These are phyloP conservation scores for Operophtera brumata DNA, from an alignment of 2,888 invertebrate species.

Conservation along the genomic window DNA sequence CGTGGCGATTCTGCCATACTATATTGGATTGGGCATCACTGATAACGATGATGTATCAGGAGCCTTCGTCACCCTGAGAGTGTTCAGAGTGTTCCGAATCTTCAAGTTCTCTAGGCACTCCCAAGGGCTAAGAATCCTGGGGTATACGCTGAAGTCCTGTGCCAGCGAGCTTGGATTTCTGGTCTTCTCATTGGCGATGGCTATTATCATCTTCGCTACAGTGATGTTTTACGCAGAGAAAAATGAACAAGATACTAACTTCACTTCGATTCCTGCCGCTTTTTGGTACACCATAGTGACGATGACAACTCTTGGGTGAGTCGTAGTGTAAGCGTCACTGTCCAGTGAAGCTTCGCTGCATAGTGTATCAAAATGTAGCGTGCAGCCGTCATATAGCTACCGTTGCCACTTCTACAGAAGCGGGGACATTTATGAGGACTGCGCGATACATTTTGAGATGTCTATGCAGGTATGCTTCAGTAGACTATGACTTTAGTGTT, in stretches of 20 bases:
- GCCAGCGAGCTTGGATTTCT: constrained; percentile 99
- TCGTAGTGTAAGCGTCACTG: constrained; percentile 42
- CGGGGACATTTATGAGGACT: constrained; percentile 17
- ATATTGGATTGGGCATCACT: constrained; percentile 98
- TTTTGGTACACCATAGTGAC: constrained; percentile 99
- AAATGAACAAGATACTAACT: constrained; percentile 97
- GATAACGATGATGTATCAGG: constrained; percentile 99
- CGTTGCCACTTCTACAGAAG: constrained; percentile 10
- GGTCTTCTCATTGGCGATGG: constrained; percentile 99
- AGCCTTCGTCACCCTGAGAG: constrained; percentile 98
- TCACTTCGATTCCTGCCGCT: constrained; percentile 99
- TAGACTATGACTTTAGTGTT: constrained; percentile 19
- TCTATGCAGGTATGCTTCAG: constrained; percentile 25
- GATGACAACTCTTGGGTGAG: constrained; percentile 99
- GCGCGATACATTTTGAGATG: constrained; percentile 21
- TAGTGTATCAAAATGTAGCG: constrained; percentile 22
- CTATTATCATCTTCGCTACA: constrained; percentile 99
- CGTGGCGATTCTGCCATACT: constrained; percentile 99
- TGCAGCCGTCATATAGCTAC: constrained; percentile 19
- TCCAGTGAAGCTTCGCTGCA: constrained; percentile 20
- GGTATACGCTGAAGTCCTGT: constrained; percentile 99
- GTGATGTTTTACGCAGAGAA: constrained; percentile 99
- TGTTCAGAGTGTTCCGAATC: constrained; percentile 99
- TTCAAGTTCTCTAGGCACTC: constrained; percentile 99
- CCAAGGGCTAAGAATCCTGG: constrained; percentile 98